Base-by-base conservation (phyloP, 2,888 invertebrate species). In the Nemoura dubitans region DNA sequence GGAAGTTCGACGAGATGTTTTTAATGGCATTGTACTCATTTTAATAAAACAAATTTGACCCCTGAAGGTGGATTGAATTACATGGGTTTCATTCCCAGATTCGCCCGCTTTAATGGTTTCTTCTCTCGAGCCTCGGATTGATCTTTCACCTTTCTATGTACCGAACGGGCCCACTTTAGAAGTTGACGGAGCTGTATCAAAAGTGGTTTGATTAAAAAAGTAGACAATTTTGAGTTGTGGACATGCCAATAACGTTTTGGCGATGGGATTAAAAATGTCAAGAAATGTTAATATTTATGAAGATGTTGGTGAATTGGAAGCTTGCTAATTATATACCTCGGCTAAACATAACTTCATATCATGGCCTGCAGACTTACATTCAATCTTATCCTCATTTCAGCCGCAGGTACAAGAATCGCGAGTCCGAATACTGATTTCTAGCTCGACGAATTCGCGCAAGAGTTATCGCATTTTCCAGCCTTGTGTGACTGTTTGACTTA, bases 1-100 rank as follows among this genome's bases (percentile, higher is more conserved):
- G 10, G 2, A 21, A 59, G 59, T 59, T 59, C 59, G 59, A 16
- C 59, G 3, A 36, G n/a, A 7, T 59, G 59, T 7, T 59, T 59
- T 59, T 59, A 59, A 59, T 59, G 59, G 14, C 59, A 59, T 59
- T 59, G 59, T 59, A 59, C 59, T 59, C 59, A 59, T 59, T 59
- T 59, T 36, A 3, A 36, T 36, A 36, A 10, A 36, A 59, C 59
- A 59, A 59, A 16, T 7, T 59, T 59, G 59, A 59, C 59, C 59
- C 59, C 59, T 59, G 21, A 59, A 59, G 59, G 59, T 59, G 14
- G 21, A 59, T 59, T 59, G 59, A 10, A 59, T 59, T 59, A 7
- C 59, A 59, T 21, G 59, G 59, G 59, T 59, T 59, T 59, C 21
- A 36, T 59, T 59, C 10, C 21, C 59, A 59, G 59, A 16, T 59